Evolutionary conservation across 2,113 vertebrate species (phyloP).

Genomic region (Macrotis lagotis): DNA sequence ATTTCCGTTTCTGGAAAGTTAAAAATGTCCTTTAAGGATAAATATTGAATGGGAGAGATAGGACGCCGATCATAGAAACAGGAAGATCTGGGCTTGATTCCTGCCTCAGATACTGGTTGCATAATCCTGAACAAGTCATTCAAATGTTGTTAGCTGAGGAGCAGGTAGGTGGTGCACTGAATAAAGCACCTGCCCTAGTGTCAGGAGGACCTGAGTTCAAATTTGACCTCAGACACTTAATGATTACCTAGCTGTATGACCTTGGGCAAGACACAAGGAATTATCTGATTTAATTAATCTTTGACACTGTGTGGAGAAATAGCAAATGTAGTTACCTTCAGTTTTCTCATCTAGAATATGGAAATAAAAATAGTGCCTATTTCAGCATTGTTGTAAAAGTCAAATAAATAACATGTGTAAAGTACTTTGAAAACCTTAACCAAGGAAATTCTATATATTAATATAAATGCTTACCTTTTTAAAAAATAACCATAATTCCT

Average conservation of each 20-base stretch:
- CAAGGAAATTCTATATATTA: background rate
- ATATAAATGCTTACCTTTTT: too few species aligned
- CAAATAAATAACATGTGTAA: too few species aligned
- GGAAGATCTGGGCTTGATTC: background rate
- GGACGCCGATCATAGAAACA: background rate
- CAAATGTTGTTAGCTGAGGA: background rate
- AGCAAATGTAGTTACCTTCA: background rate
- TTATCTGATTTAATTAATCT: too few species aligned
- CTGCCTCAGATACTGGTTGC: background rate
- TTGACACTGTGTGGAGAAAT: too few species aligned
- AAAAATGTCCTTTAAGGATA: background rate
- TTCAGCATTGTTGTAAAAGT: background rate
- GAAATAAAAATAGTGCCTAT: background rate
- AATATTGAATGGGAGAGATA: background rate
- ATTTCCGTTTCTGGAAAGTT: background rate
- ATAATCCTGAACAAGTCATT: background rate
- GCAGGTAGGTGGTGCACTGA: too few species aligned
- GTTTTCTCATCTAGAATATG: background rate
- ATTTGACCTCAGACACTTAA: too few species aligned
- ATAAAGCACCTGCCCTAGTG: too few species aligned
- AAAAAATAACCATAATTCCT: background rate
- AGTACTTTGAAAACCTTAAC: background rate
- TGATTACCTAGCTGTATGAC: too few species aligned
- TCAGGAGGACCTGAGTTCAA: too few species aligned
- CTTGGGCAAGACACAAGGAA: too few species aligned